Evolutionary conservation across 2,888 invertebrate species (phyloP).

Genomic region (Athrips mouffetella): DNA sequence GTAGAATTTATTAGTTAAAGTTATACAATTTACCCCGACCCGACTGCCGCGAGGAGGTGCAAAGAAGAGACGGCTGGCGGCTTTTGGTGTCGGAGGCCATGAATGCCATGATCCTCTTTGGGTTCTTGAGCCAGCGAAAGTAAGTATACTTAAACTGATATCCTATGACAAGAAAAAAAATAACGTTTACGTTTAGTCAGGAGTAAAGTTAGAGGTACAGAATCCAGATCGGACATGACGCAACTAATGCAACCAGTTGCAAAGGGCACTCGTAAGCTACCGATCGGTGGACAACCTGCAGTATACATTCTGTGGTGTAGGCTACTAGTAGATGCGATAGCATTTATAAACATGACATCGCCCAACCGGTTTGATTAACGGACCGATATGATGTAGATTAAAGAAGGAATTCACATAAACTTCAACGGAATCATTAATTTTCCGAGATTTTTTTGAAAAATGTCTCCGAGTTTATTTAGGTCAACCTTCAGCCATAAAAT

Average conservation of each 20-base stretch:
- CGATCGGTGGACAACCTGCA: not conserved
- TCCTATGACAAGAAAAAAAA: not conserved
- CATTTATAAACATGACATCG: not conserved
- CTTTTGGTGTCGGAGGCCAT: too few relatives aligned
- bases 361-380: not conserved
- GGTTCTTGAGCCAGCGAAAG: too few relatives aligned
- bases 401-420: slow-evolving; percentile 3
- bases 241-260: slow-evolving; percentile 14
- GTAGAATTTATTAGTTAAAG: too few relatives aligned
- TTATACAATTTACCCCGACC: too few relatives aligned
- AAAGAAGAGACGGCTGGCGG: too few relatives aligned
- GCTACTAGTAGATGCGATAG: not conserved
- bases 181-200: not conserved
- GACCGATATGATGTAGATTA: not conserved
- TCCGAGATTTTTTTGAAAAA: not conserved
- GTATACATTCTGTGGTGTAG: slow-evolving; percentile 7
- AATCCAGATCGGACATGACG: slow-evolving; percentile 12
- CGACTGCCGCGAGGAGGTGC: too few relatives aligned
- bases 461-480: not conserved
- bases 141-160: too few relatives aligned
- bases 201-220: not conserved
- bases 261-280: slow-evolving; percentile 11
- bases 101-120: too few relatives aligned
- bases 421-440: not conserved
- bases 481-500: not conserved